Conservation (phyloP, 2,113 vertebrate genomes). For the Pungitius pungitius region DNA sequence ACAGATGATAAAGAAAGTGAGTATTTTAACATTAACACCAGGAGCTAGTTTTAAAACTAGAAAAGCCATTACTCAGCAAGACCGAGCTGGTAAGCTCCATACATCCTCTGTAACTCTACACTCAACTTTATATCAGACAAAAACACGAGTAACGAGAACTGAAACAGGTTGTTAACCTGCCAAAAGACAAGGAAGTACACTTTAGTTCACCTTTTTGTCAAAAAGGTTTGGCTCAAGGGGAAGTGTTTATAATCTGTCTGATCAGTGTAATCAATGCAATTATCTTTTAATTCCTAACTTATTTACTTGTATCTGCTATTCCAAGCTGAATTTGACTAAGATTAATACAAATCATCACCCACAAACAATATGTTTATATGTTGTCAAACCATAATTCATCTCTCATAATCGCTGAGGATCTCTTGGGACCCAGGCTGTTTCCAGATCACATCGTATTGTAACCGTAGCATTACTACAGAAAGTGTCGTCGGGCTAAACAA, state of each 20-base stretch:
- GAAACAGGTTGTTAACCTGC: not conserved
- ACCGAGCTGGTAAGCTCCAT: not conserved
- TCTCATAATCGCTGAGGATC: not conserved
- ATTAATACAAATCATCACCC: not conserved
- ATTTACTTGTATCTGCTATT: not conserved
- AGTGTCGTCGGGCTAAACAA: not conserved
- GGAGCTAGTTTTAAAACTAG: not conserved
- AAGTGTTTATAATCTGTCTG: not conserved
- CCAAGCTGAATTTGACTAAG: not conserved
- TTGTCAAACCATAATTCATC: slow-evolving; percentile 11
- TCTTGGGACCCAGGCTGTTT: slow-evolving; percentile 3
- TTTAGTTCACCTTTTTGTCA: not conserved
- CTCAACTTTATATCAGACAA: not conserved
- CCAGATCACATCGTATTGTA: slow-evolving; percentile 1
- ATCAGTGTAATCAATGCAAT: not conserved
- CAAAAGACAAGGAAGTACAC: not conserved
- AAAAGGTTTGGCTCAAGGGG: not conserved
- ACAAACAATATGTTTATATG: not conserved
- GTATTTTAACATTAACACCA: not conserved
- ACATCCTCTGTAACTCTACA: not conserved
- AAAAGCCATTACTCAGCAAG: not conserved
- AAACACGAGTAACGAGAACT: not conserved
- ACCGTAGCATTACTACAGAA: slow-evolving; percentile 19
- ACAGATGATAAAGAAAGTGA: not conserved
- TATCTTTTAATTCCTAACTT: not conserved